Conservation (phyloP, 2,888 invertebrate genomes). For the Cephus runcator region DNA sequence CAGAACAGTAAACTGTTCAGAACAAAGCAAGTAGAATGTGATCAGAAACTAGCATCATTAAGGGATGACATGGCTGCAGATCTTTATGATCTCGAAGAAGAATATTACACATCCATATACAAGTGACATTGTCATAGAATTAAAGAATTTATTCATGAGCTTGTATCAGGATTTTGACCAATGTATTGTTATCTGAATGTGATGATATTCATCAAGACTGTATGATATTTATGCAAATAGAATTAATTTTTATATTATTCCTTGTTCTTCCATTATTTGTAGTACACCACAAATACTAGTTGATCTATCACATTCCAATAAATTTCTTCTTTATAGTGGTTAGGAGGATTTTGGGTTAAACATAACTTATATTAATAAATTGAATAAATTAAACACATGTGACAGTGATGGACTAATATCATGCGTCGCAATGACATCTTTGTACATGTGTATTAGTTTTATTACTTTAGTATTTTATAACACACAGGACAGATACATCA, state of each 20-base stretch:
- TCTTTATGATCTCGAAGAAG: slow-evolving; percentile 91
- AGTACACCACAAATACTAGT: neutral
- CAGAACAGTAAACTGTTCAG: slow-evolving; percentile 90
- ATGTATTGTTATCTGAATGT: neutral
- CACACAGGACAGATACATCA: slow-evolving; percentile 58
- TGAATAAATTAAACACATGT: neutral
- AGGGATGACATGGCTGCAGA: slow-evolving; percentile 96
- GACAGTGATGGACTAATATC: neutral
- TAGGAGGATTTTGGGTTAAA: slow-evolving; percentile 1
- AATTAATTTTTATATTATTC: slow-evolving; percentile 40
- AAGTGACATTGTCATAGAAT: slow-evolving; percentile 67
- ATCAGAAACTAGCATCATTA: slow-evolving; percentile 90
- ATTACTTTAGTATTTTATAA: slow-evolving; percentile 54
- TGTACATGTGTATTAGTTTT: slow-evolving; percentile 31
- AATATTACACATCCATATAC: slow-evolving; percentile 89
- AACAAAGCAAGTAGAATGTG: slow-evolving; percentile 91
- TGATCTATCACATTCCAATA: neutral
- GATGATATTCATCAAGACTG: slow-evolving; percentile 25
- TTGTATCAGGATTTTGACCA: neutral
- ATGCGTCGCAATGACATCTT: neutral
- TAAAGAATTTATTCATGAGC: neutral
- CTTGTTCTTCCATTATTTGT: neutral
- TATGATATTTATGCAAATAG: slow-evolving; percentile 47
- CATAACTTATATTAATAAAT: slow-evolving; percentile 1
- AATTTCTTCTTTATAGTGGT: neutral